A percentile compares a stretch with the other conserved stretches of the same genome.
Conservation (phyloP, 2,797 vertebrate species). For the Eulemur albifrons region DNA sequence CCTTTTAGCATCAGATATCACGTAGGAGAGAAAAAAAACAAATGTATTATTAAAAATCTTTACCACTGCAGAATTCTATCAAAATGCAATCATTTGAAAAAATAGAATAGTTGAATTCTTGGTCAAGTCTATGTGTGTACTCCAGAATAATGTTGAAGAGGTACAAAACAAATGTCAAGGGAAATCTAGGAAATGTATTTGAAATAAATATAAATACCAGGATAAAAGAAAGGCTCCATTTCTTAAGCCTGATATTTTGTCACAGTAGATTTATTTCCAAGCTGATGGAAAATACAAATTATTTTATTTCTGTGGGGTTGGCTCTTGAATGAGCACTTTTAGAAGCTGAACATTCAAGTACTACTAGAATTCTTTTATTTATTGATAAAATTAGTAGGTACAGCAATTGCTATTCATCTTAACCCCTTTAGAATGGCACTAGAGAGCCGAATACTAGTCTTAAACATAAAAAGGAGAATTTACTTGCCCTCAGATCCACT, state of each 20-base stretch:
- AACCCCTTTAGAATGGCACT: not conserved
- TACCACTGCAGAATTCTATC: conserved; percentile 3
- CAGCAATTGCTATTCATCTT: not conserved
- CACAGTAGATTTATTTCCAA: not conserved
- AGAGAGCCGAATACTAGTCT: not conserved
- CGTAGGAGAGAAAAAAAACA: not conserved
- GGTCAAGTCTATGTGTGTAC: not conserved
- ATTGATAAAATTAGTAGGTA: not conserved
- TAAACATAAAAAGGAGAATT: not conserved
- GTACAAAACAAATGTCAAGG: not conserved
- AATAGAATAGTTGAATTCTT: not conserved
- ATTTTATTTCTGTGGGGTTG: not conserved
- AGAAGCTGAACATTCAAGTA: not conserved
- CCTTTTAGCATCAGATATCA: not conserved
- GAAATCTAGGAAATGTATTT: not conserved
- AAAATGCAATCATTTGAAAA: conserved; percentile 25
- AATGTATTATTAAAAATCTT: conserved; percentile 4
- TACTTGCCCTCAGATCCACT: not conserved
- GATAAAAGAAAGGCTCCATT: not conserved
- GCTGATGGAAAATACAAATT: not conserved
- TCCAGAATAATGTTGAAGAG: not conserved
- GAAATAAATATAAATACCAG: not conserved
- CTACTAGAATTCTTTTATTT: not conserved
- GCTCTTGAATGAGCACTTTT: not conserved
- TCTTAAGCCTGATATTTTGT: not conserved